Conservation (phyloP, 1,140 invertebrate genomes). For the Drosophila sp. region DNA sequence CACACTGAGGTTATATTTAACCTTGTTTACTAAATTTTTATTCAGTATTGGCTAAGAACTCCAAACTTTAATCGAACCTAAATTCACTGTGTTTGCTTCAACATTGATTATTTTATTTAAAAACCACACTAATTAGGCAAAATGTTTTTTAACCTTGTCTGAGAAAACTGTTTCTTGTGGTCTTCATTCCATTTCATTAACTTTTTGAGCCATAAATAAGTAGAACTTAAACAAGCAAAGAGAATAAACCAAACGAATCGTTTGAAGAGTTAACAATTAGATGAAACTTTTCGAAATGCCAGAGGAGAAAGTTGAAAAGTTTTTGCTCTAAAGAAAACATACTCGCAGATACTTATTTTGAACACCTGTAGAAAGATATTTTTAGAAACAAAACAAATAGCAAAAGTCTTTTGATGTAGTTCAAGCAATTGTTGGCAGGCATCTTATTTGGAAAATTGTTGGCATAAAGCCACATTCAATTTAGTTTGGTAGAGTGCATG, state of each 20-base stretch:
- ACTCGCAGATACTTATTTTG: not conserved
- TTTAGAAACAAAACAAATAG: not conserved
- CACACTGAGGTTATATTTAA: too few relatives aligned
- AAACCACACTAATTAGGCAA: too few relatives aligned
- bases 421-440: not conserved
- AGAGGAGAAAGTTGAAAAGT: conserved; percentile 1
- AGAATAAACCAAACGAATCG: conserved; percentile 1
- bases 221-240: conserved; percentile 1
- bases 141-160: not conserved
- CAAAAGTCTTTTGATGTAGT: not conserved
- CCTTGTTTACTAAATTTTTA: too few relatives aligned
- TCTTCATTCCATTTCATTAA: conserved; percentile 7
- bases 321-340: not conserved
- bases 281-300: not conserved
- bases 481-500: conserved; percentile 16
- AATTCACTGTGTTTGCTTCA: too few relatives aligned
- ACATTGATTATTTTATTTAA: too few relatives aligned
- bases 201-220: conserved; percentile 2
- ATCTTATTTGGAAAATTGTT: not conserved
- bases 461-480: conserved; percentile 19
- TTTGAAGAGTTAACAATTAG: conserved; percentile 12
- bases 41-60: too few relatives aligned
- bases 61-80: too few relatives aligned
- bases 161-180: not conserved
- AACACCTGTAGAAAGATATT: conserved; percentile 8